A percentile compares a stretch with the other conserved stretches of the same genome.
Evolutionary conservation across 2,113 vertebrate genomes (phyloP).

Genomic region (Carollia perspicillata): DNA sequence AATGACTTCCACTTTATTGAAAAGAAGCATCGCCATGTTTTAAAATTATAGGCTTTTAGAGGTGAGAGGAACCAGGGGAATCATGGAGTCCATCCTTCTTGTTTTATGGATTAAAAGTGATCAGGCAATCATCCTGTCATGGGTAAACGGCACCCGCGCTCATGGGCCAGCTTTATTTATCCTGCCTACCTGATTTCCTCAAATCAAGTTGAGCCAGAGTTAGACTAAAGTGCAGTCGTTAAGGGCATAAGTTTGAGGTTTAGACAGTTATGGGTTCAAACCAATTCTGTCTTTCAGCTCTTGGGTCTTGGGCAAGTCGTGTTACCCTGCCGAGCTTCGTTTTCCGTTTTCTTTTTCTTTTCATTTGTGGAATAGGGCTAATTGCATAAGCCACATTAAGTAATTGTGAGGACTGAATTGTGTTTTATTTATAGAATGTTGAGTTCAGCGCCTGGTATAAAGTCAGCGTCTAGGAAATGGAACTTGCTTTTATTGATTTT

Average conservation of each 20-base stretch:
- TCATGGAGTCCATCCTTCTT: slow-evolving; percentile 28
- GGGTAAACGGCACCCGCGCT: background rate
- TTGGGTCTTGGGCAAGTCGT: background rate
- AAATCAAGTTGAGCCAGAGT: background rate
- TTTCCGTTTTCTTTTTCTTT: background rate
- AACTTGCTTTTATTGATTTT: background rate
- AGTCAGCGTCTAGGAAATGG: background rate
- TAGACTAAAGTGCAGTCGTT: background rate
- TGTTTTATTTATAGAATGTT: background rate
- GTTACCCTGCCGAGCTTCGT: background rate
- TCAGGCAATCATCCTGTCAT: slow-evolving; percentile 16
- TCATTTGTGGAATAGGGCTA: background rate
- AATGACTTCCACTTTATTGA: slow-evolving; percentile 59
- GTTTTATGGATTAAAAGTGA: slow-evolving; percentile 58
- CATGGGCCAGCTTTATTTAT: background rate
- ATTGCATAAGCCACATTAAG: background rate
- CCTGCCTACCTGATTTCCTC: background rate
- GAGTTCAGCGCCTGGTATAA: background rate
- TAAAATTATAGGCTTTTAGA: slow-evolving; percentile 58
- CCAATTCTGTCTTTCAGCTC: background rate
- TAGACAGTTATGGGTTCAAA: background rate
- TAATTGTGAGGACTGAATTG: background rate
- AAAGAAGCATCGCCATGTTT: slow-evolving; percentile 48
- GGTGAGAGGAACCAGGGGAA: slow-evolving; percentile 20
- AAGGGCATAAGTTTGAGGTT: background rate